These are phyloP conservation scores for Bucco capensis DNA, from an alignment of 2,113 vertebrate genomes.

Conservation along the genomic window DNA sequence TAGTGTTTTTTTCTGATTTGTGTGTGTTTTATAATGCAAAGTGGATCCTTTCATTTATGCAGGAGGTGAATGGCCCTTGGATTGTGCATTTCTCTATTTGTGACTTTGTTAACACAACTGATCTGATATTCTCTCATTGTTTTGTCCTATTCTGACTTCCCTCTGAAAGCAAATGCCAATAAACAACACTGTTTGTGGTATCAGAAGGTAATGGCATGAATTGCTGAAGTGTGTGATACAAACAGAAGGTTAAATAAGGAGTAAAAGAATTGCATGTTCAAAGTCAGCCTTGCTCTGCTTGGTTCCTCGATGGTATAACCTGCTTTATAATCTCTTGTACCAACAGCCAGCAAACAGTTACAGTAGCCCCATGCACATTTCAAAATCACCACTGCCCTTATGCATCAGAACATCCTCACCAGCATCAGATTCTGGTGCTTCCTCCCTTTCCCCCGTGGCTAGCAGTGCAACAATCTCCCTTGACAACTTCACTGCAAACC, in stretches of 20 bases:
- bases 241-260: not conserved
- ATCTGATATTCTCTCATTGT: not conserved
- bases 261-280: conserved; percentile 49
- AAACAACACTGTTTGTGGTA: not conserved
- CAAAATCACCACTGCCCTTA: conserved; percentile 72
- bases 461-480: conserved; percentile 68
- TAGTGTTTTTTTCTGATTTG: not conserved
- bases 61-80: not conserved
- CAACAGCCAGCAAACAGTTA: conserved; percentile 76
- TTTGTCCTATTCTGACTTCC: not conserved
- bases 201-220: not conserved
- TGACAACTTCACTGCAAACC: conserved; percentile 66
- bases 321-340: conserved; percentile 75
- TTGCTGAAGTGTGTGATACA: not conserved
- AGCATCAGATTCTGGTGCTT: conserved; percentile 78
- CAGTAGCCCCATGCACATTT: conserved; percentile 76
- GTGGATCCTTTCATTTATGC: not conserved
- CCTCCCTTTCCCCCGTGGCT: conserved; percentile 69
- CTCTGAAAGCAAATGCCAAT: conserved; percentile 1
- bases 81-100: not conserved
- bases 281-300: conserved; percentile 46
- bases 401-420: conserved; percentile 74
- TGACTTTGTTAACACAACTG: not conserved
- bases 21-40: not conserved
- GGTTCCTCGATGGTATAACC: conserved; percentile 56